These are phyloP conservation scores for Eonycteris spelaea DNA, from an alignment of 2,113 vertebrate genomes.

Conservation along the genomic window DNA sequence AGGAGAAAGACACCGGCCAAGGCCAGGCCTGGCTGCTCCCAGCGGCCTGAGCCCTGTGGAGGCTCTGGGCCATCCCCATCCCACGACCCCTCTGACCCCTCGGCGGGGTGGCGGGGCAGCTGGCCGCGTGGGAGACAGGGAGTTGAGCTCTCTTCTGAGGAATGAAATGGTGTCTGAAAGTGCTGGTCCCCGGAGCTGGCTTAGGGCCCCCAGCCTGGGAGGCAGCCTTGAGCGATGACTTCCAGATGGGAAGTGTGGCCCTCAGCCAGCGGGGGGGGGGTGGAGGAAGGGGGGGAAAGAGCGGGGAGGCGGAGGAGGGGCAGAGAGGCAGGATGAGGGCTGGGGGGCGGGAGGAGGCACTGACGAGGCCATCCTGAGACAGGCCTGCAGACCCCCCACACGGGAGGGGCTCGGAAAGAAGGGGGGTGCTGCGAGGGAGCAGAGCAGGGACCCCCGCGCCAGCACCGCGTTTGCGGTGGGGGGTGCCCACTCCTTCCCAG, in stretches of 20 bases:
- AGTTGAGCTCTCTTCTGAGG: background rate
- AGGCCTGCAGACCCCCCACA: background rate
- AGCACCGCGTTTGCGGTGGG: background rate
- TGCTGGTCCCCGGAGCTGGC: constrained; percentile 28
- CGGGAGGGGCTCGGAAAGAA: rapidly evolving
- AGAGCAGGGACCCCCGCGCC: background rate
- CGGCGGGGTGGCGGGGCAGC: rapidly evolving
- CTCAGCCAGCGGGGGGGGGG: background rate
- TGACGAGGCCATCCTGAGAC: too few relatives aligned
- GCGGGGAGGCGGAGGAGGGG: too few relatives aligned
- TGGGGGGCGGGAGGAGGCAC: too few relatives aligned
- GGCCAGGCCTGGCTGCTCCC: background rate
- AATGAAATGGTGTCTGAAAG: constrained; percentile 42
- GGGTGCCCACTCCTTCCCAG: rapidly evolving
- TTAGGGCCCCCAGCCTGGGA: background rate
- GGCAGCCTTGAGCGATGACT: constrained; percentile 19
- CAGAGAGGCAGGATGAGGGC: rapidly evolving
- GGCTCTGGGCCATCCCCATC: rapidly evolving
- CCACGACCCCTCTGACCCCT: background rate
- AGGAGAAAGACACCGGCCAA: background rate
- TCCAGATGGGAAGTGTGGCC: constrained; percentile 45
- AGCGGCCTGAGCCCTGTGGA: background rate
- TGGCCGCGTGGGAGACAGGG: rapidly evolving
- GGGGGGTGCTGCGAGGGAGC: background rate
- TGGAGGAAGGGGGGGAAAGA: too few relatives aligned